These are phyloP conservation scores for Halcyon chelicuti DNA, from an alignment of 2,797 vertebrate genomes.

Conservation along the genomic window DNA sequence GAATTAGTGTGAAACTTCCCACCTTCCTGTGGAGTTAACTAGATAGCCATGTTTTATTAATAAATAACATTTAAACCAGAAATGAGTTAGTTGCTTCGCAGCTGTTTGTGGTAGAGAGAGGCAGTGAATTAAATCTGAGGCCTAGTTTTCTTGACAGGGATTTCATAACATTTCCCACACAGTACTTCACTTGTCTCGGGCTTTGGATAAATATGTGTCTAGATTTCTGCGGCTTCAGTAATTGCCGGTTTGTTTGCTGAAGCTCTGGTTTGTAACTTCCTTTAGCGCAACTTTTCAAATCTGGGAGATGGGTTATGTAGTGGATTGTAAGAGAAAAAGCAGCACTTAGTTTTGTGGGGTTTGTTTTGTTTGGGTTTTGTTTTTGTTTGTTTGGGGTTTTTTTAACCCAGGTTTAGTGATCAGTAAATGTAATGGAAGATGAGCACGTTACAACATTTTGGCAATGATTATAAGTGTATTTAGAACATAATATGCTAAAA, in stretches of 20 bases:
- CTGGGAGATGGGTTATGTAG: not conserved
- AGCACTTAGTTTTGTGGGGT: not conserved
- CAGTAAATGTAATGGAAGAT: not conserved
- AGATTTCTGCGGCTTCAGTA: not conserved
- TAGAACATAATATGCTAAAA: not conserved
- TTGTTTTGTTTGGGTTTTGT: not conserved
- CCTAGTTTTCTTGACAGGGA: not conserved
- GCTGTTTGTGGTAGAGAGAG: not conserved
- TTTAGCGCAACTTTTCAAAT: not conserved
- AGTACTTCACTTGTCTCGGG: not conserved
- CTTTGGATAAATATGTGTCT: not conserved
- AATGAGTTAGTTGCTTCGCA: not conserved
- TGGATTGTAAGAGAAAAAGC: not conserved
- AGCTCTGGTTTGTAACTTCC: not conserved
- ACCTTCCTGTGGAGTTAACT: conserved; percentile 3
- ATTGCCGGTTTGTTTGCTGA: not conserved
- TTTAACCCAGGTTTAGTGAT: not conserved
- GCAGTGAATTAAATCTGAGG: not conserved
- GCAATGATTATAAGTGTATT: not conserved
- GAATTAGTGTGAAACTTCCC: not conserved
- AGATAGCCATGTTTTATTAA: not conserved
- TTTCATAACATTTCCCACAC: conserved; percentile 33
- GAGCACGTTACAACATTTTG: not conserved
- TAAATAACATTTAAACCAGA: not conserved
- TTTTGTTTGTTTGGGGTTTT: not conserved